Conservation (phyloP, 1,140 invertebrate genomes). For the Cepaea nemoralis region DNA sequence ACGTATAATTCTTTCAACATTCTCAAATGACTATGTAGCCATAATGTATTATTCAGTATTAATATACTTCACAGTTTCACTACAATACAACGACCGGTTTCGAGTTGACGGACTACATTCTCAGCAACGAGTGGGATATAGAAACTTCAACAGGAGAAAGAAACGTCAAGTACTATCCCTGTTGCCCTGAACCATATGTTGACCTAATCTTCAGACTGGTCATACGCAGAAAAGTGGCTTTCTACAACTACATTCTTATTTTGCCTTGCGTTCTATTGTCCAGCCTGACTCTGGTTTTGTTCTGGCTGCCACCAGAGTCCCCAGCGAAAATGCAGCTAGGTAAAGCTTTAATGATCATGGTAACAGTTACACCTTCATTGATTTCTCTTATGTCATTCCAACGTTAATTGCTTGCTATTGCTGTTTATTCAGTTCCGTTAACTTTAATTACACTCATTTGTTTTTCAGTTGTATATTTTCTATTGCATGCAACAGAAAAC, state of each 20-base stretch:
- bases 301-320: conserved; percentile 73
- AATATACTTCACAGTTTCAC: conserved; percentile 49
- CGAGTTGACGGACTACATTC: conserved; percentile 69
- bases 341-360: conserved; percentile 47
- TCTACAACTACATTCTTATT: conserved; percentile 72
- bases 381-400: no score
- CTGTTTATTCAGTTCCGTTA: no score
- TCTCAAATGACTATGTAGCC: no score
- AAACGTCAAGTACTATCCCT: conserved; percentile 68
- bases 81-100: conserved; percentile 59
- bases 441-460: no score
- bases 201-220: conserved; percentile 70
- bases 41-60: no score
- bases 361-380: no score
- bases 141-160: conserved; percentile 57
- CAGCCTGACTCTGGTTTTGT: conserved; percentile 71
- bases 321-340: conserved; percentile 73
- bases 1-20: no score
- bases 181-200: conserved; percentile 70
- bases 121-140: conserved; percentile 72
- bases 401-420: no score
- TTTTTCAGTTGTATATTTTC: no score
- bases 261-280: conserved; percentile 71
- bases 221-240: conserved; percentile 69
- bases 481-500: no score